Conservation (phyloP, 2,888 invertebrate species). For the Crocallis elinguaria region DNA sequence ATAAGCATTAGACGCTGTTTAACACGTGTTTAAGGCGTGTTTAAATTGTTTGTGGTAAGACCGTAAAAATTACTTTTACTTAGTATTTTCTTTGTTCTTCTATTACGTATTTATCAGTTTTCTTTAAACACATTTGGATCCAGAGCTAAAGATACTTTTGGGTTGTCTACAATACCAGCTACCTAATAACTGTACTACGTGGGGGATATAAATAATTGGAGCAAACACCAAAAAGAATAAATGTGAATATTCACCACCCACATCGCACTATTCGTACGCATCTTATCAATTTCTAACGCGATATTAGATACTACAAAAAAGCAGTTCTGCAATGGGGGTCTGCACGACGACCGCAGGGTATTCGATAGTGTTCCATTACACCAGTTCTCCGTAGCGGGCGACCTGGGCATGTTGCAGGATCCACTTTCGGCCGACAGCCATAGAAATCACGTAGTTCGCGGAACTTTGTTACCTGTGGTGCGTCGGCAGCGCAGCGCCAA, state of each 20-base stretch:
- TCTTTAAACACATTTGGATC: background rate
- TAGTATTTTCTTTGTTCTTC: no score
- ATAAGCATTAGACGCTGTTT: no score
- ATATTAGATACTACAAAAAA: slow-evolving; percentile 62
- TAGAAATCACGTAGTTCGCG: slow-evolving; percentile 84
- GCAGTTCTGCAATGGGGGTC: slow-evolving; percentile 45
- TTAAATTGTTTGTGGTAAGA: no score
- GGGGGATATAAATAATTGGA: slow-evolving; percentile 49
- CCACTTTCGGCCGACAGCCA: slow-evolving; percentile 80
- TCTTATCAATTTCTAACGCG: slow-evolving; percentile 41
- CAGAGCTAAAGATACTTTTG: background rate
- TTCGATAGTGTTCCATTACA: slow-evolving; percentile 31
- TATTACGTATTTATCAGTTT: background rate
- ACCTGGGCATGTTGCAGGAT: slow-evolving; percentile 56
- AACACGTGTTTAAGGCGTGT: background rate
- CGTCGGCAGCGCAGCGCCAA: slow-evolving; percentile 79
- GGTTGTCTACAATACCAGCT: background rate
- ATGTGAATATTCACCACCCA: slow-evolving; percentile 69
- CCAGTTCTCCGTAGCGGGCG: slow-evolving; percentile 25
- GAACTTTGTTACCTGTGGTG: slow-evolving; percentile 84
- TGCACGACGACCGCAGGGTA: slow-evolving; percentile 11
- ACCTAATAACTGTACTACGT: slow-evolving; percentile 62
- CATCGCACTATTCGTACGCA: slow-evolving; percentile 51
- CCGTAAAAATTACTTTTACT: no score
- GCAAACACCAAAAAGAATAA: slow-evolving; percentile 35